Evolutionary conservation across 1,140 invertebrate genomes (phyloP), one percentile per base, ranked within the genome.

Genomic region (Hyphantria cunea): DNA sequence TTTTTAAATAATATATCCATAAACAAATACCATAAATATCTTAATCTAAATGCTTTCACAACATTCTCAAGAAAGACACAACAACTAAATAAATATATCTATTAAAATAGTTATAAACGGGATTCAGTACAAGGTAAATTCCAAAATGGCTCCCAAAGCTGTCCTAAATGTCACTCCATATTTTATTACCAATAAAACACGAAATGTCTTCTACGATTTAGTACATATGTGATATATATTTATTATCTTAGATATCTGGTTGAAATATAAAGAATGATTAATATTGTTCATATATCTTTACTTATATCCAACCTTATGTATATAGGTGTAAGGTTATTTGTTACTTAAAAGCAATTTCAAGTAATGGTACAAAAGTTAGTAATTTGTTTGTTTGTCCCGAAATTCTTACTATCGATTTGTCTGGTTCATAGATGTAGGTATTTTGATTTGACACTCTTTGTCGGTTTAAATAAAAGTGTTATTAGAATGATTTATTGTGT

Each of bases 211-310:
- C 34, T 52, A 39, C 17, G 6, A 12, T 50, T 50, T 50, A 32
- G 25, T 32, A 10, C 32, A 7, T 11, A 44, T 13, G 3, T 34
- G 42, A 56, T 47, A 47, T 47, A 56, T 56, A 13, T 32, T 55
- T 47, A 56, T 37, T 47, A 39, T 47, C 31, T 56, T 15, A n/a
- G 54, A 56, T 56, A 56, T 5, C 52, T 32, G 25, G 42, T 56
- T 56, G 42, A 56, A 56, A 47, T 56, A 17, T 47, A 7, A 56
- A 37, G 31, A 56, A 47, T 14, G 54, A 56, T 47, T 34, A 47
- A 47, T 41, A 6, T 25, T 31, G 44, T 3, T 12, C 39, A 6
- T 4, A 1, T 9, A 39, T 14, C 6, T 45, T 32, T 9, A 14
- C 10, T 10, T 0, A 53, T 17, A n/a, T 42, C 14, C 11, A 13